Evolutionary conservation across 2,113 vertebrate genomes (phyloP).

Genomic region (Podarcis muralis): DNA sequence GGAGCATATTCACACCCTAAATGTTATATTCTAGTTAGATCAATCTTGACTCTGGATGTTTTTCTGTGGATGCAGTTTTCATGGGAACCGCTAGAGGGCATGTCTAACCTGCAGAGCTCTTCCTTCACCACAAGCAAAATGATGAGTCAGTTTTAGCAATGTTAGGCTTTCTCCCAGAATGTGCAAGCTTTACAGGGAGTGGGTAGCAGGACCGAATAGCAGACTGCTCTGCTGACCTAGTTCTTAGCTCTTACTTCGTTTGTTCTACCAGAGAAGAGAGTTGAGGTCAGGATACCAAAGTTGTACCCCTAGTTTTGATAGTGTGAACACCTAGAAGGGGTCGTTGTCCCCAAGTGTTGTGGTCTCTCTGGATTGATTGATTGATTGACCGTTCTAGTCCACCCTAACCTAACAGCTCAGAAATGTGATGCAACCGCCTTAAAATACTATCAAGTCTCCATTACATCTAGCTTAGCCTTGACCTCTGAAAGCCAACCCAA

Average conservation of each 20-base stretch:
- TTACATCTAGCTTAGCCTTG: not conserved
- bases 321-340: not conserved
- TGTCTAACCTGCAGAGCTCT: fast-evolving
- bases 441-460: not conserved
- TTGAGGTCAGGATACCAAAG: not conserved
- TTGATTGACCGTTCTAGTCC: not conserved
- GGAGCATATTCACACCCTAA: not conserved
- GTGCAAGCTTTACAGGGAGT: not conserved
- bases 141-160: not conserved
- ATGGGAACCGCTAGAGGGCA: not conserved
- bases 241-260: not conserved
- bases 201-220: not conserved
- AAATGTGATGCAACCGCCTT: not conserved
- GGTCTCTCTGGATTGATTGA: not conserved
- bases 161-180: not conserved
- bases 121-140: not conserved
- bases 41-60: not conserved
- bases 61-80: not conserved
- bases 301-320: not conserved
- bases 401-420: not conserved
- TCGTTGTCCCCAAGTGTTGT: not conserved
- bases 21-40: not conserved
- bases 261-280: not conserved
- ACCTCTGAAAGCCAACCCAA: not conserved
- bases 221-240: not conserved